Conservation (phyloP, 1,140 invertebrate species). For the Listronotus oregonensis region DNA sequence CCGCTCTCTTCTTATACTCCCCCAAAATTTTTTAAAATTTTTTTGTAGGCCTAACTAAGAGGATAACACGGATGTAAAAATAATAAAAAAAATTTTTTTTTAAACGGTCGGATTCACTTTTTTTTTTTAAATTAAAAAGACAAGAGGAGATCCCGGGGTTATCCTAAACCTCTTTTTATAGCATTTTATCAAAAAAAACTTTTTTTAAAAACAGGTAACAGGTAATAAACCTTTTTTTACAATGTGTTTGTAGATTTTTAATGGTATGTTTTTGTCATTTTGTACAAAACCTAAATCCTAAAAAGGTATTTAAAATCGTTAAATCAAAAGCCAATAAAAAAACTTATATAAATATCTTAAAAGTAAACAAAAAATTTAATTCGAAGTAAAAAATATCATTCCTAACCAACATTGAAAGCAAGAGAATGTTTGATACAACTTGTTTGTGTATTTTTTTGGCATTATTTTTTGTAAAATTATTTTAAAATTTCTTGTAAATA, state of each 20-base stretch:
- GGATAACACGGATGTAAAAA: conserved; percentile 18
- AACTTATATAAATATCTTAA: too few species aligned
- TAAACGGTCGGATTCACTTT: conserved; percentile 29
- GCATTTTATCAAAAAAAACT: conserved; percentile 17
- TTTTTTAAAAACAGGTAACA: conserved; percentile 24
- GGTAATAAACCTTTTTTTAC: conserved; percentile 25
- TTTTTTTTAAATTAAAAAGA: conserved; percentile 36
- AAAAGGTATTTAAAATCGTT: background rate
- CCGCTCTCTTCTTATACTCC: conserved; percentile 6
- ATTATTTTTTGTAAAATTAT: too few species aligned
- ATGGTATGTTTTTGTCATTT: background rate
- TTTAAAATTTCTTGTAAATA: too few species aligned
- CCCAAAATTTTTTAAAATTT: conserved; percentile 2
- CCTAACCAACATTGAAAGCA: too few species aligned
- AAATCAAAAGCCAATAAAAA: too few species aligned
- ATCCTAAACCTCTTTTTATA: conserved; percentile 21
- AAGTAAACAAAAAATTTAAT: too few species aligned
- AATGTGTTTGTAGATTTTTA: background rate
- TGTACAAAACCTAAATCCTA: background rate
- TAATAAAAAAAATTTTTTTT: conserved; percentile 31
- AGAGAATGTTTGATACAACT: too few species aligned
- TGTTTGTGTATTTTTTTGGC: too few species aligned
- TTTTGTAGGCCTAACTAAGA: conserved; percentile 11
- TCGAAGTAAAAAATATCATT: too few species aligned
- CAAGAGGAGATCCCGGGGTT: conserved; percentile 22